Evolutionary conservation across 2,888 invertebrate genomes (phyloP).

Genomic region (Chrysotoxum bicinctum): DNA sequence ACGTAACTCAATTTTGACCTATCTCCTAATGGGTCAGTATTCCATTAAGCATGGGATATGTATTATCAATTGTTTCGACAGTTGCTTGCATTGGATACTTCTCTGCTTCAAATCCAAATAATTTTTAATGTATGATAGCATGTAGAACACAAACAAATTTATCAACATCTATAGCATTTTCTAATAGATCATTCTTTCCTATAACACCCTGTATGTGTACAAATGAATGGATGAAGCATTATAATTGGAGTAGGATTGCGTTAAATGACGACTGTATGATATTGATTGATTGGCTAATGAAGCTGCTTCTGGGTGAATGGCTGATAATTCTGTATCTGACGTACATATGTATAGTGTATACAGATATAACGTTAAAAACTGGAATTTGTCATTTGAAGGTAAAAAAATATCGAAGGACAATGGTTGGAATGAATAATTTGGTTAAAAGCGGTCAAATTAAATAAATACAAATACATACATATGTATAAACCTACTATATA

Average conservation of each 20-base stretch:
- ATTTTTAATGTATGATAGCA: too few relatives aligned
- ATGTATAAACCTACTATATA: background rate
- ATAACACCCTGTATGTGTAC: background rate
- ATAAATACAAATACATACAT: conserved; percentile 22
- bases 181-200: background rate
- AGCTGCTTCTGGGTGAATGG: conserved; percentile 28
- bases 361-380: too few relatives aligned
- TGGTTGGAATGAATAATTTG: conserved; percentile 41
- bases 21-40: too few relatives aligned
- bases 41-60: too few relatives aligned
- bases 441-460: conserved; percentile 38
- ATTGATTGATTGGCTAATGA: conserved; percentile 65
- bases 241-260: conserved; percentile 3
- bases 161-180: background rate
- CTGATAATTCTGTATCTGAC: background rate
- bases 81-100: too few relatives aligned
- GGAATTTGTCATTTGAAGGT: conserved; percentile 29
- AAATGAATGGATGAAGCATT: background rate
- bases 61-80: too few relatives aligned
- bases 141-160: too few relatives aligned
- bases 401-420: conserved; percentile 13
- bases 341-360: too few relatives aligned
- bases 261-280: conserved; percentile 46
- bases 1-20: too few relatives aligned
- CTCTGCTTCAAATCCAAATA: too few relatives aligned